Evolutionary conservation across 2,113 vertebrate genomes (phyloP), one percentile per base, ranked within the genome.

Genomic region (Hoplias malabaricus): DNA sequence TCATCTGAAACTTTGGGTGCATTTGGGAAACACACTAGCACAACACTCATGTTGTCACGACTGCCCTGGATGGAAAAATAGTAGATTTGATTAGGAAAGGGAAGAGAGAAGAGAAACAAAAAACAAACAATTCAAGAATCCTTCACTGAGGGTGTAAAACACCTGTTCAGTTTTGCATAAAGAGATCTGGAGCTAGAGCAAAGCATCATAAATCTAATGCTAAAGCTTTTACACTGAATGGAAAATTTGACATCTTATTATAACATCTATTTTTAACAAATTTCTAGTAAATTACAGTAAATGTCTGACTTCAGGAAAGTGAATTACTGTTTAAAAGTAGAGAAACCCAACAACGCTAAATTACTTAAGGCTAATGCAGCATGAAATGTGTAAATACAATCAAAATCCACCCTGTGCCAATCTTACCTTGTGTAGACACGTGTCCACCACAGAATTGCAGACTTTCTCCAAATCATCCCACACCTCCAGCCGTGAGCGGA

Each of bases 1-100:
- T 98, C 96, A 69, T 97, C 96, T 68, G 95, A 96, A 85, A 99
- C 91, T 89, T 98, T 98, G 85, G 98, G 98, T 63, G 96, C 95
- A 87, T 97, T 96, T 80, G 94, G 92, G 91, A 98, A 95, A 94
- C 96, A 97, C 91, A 99, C 96, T 93, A 99, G 74, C 87, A 99
- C 96, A 85, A 99, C 96, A 86, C 98, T 99, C 98, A 99, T 99
- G 90, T 99, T 99, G 93, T 99, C 98, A 87, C 98, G 95, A 91
- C 98, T 99, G 89, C 97, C 98, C 98, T 99, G 86, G 25, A 83
- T 75, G 27, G 46, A 74, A 1, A 5, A 53, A 16, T 42, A 13
- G 1, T 54, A 9, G 2, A 25, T 72, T 66, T 3, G 61, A 1
- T 76, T 2, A 3, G 53, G 56, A 3, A 33, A 34, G 16, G 33